Evolutionary conservation across 2,797 vertebrate species (phyloP).

Genomic region (Manis crassicaudata): DNA sequence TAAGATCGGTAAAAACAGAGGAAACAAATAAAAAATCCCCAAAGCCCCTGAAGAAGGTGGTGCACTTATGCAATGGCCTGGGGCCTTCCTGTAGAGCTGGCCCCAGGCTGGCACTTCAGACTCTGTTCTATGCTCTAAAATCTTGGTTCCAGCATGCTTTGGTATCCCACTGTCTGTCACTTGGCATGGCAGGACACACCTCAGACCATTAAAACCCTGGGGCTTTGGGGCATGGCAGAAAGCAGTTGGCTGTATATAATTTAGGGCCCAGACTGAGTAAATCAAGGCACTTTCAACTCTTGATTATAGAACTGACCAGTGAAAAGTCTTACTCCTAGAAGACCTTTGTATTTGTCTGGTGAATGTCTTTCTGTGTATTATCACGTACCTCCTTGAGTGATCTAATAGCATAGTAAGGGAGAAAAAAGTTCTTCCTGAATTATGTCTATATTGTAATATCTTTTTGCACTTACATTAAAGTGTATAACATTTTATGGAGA

Average conservation of each 20-base stretch:
- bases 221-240: slow-evolving; percentile 19
- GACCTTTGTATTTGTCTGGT: neutral
- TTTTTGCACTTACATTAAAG: neutral
- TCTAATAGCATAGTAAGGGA: neutral
- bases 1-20: neutral
- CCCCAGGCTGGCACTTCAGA: neutral
- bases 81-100: neutral
- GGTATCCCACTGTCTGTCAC: slow-evolving; percentile 55
- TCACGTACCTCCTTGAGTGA: neutral
- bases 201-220: neutral
- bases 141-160: neutral
- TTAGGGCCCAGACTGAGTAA: neutral
- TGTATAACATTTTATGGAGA: neutral
- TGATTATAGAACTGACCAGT: slow-evolving; percentile 13
- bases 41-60: neutral
- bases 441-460: neutral
- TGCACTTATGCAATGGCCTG: neutral
- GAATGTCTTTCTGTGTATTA: neutral
- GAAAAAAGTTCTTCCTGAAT: neutral
- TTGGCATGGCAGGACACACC: slow-evolving; percentile 6
- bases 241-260: neutral
- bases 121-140: neutral
- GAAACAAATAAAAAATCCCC: neutral
- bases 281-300: neutral
- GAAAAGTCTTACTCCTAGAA: slow-evolving; percentile 18